These are phyloP conservation scores for Drosophila punjabiensis DNA, from an alignment of 1,140 invertebrate species.

Conservation along the genomic window DNA sequence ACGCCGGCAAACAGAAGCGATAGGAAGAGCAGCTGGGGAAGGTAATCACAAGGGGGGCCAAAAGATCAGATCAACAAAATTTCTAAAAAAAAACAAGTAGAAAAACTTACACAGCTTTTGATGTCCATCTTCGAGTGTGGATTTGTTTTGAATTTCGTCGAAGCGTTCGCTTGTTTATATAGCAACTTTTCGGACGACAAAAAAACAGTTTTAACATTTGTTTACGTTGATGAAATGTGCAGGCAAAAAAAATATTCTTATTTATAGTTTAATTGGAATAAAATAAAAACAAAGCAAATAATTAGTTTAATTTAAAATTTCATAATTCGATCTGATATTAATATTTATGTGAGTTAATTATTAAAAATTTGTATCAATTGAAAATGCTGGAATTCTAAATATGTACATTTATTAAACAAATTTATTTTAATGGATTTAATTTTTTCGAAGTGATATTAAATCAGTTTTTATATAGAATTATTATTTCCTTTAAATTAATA, in stretches of 20 bases:
- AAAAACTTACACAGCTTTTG: conserved; percentile 20
- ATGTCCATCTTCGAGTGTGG: conserved; percentile 7
- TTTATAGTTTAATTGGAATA: too few relatives aligned
- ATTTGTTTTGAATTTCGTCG: conserved; percentile 12
- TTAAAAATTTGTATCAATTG: too few relatives aligned
- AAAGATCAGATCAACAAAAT: neutral
- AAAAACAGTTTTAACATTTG: neutral
- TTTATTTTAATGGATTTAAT: too few relatives aligned
- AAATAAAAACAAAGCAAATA: too few relatives aligned
- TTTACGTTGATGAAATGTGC: neutral
- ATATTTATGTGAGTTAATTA: too few relatives aligned
- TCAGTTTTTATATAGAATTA: too few relatives aligned
- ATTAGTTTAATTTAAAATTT: too few relatives aligned
- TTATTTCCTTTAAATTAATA: neutral
- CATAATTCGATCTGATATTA: too few relatives aligned
- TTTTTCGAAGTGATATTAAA: too few relatives aligned
- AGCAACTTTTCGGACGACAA: neutral
- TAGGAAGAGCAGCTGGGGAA: conserved; percentile 37
- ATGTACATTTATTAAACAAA: too few relatives aligned
- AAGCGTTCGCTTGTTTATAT: conserved; percentile 6
- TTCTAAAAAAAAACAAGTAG: too few relatives aligned
- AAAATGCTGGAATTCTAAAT: too few relatives aligned
- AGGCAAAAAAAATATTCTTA: neutral
- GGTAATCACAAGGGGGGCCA: neutral
- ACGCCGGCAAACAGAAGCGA: conserved; percentile 39